A percentile compares a stretch with the other conserved stretches of the same genome.
Conservation (phyloP, 2,113 vertebrate genomes). For the Loxodonta africana region DNA sequence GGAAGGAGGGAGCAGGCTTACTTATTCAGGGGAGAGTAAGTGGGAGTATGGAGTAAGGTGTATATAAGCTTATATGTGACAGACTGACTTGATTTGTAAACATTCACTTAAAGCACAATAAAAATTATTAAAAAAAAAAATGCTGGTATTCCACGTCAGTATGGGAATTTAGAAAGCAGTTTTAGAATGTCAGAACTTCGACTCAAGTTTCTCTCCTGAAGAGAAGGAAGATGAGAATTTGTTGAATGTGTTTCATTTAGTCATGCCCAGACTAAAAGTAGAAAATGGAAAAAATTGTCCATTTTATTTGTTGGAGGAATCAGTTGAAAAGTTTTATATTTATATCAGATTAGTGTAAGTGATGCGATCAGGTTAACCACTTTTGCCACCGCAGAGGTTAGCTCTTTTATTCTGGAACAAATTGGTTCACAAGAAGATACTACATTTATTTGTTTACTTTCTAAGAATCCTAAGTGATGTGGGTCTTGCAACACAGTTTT, state of each 20-base stretch:
- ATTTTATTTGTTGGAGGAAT: not conserved
- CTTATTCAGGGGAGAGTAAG: too few relatives aligned
- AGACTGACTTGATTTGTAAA: too few relatives aligned
- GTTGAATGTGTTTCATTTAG: not conserved
- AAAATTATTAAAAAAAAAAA: not conserved
- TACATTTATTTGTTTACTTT: conserved; percentile 37
- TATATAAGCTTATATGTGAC: too few relatives aligned
- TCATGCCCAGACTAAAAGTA: not conserved
- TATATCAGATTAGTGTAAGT: not conserved
- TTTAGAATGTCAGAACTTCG: not conserved
- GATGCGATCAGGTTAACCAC: not conserved
- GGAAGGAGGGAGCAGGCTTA: too few relatives aligned
- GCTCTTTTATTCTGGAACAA: not conserved
- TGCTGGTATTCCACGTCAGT: not conserved
- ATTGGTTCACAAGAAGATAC: not conserved
- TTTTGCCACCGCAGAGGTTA: not conserved
- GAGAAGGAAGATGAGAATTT: not conserved
- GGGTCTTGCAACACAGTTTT: not conserved
- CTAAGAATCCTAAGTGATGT: not conserved
- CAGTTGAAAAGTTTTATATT: not conserved
- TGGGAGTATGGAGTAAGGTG: too few relatives aligned
- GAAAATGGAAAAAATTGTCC: not conserved
- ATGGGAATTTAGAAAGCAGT: not conserved
- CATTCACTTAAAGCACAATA: too few relatives aligned
- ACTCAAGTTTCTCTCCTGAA: not conserved